Evolutionary conservation across 2,797 vertebrate genomes (phyloP).

Genomic region (Anguilla pacifica): DNA sequence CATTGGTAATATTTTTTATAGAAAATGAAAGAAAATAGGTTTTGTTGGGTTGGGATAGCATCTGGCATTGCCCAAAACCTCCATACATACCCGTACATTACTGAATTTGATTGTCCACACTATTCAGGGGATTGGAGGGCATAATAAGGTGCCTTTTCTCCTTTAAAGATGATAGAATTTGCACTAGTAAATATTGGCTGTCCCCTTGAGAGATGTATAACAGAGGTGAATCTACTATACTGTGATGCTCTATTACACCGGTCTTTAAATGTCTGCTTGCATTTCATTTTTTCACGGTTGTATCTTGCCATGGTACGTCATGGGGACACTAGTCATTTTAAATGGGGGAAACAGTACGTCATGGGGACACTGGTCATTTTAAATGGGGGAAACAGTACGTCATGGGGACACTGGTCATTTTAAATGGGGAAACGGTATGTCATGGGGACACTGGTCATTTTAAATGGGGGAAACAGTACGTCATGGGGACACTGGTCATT

Average conservation of each 20-base stretch:
- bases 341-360: too few relatives aligned
- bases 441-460: too few relatives aligned
- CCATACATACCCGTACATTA: constrained; percentile 37
- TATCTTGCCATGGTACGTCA: not conserved
- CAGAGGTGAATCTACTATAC: not conserved
- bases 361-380: too few relatives aligned
- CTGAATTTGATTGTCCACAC: not conserved
- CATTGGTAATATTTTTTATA: constrained; percentile 22
- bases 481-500: too few relatives aligned
- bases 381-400: too few relatives aligned
- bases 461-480: too few relatives aligned
- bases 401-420: too few relatives aligned
- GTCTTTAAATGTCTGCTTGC: not conserved
- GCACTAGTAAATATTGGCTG: not conserved
- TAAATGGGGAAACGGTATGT: too few relatives aligned
- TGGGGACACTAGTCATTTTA: not conserved
- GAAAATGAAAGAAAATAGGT: constrained; percentile 21
- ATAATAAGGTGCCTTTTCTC: not conserved
- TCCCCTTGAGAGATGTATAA: not conserved
- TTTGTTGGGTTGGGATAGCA: constrained; percentile 37
- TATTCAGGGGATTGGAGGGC: not conserved
- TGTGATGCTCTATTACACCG: not conserved
- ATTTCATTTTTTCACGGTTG: not conserved
- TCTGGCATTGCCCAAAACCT: constrained; percentile 9
- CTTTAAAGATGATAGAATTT: not conserved